Evolutionary conservation across 2,888 invertebrate genomes (phyloP), one percentile per base, ranked within the genome.

Genomic region (Thereva nobilitata): DNA sequence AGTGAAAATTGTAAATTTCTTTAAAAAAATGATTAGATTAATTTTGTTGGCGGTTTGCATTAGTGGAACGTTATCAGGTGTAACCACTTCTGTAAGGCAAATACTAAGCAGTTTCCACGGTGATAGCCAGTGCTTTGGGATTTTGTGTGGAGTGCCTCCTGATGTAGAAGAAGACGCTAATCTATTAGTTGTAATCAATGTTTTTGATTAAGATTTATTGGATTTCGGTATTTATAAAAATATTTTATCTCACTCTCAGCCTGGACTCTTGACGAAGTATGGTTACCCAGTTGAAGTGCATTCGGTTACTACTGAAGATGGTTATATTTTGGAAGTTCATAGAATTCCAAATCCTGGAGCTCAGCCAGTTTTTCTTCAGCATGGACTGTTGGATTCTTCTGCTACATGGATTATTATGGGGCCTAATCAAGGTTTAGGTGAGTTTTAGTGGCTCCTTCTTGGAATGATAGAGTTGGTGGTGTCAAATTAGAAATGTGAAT

Each of bases 321-420:
- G 91, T 1, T 94, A 92, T 76, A 86, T 91, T 37, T 82, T 95
- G 72, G 84, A 86, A 68, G 75, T 93, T 79, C 91, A 93, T 75
- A 85, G 93, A 67, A 89, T 94, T 55, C 81, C 82, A 5, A 78
- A 80, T n/a, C 71, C 76, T n/a, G 82, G 80, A 9, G 85, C 82
- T 68, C 85, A 86, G 0, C 83, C 85, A 1, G 84, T 87, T 1
- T 84, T 89, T 57, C 69, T 90, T 53, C 85, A 88, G 81, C 90
- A 90, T 72, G 91, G 94, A 0, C 79, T 95, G 3, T 79, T 92
- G 37, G 87, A 86, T 56, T 88, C 89, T 40, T 89, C 92, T 0
- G 86, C 88, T 12, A 87, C 89, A 73, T 94, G 87, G 85, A 83
- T 94, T 9, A 79, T 90, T 52, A 87, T 89, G 80, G 88, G 89